Percentiles rank a stretch among this genome's conserved stretches.
Conservation (phyloP, 2,113 vertebrate species). For the Marmota monax region DNA sequence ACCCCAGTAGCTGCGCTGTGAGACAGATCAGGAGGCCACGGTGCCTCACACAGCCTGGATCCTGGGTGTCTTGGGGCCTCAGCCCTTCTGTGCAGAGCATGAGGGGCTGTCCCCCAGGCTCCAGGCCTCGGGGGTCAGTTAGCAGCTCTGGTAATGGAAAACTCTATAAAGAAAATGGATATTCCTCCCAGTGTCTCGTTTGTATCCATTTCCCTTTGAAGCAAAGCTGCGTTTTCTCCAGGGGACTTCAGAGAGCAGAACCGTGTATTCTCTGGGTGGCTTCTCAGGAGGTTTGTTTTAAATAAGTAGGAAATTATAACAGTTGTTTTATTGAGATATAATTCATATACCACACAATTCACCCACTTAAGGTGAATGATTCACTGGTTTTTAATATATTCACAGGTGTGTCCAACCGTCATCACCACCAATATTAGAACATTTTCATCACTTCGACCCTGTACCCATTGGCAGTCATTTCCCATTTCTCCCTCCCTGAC, state of each 20-base stretch:
- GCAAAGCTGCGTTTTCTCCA: background rate
- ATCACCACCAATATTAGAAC: background rate
- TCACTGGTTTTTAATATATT: background rate
- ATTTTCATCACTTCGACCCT: background rate
- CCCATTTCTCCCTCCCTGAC: rapidly evolving
- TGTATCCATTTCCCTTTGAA: constrained; percentile 35
- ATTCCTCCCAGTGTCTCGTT: background rate
- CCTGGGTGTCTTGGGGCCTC: background rate
- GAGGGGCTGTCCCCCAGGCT: background rate
- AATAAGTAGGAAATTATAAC: background rate
- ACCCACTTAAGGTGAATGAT: background rate
- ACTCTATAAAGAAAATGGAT: background rate
- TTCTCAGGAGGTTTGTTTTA: constrained; percentile 10
- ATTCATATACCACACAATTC: background rate
- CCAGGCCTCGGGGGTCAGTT: background rate
- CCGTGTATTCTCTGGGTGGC: background rate
- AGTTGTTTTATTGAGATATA: background rate
- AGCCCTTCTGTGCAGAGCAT: background rate
- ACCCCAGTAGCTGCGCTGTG: background rate
- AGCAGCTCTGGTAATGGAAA: background rate
- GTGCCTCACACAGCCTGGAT: rapidly evolving
- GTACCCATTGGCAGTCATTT: background rate
- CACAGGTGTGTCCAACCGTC: background rate
- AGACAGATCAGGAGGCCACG: background rate
- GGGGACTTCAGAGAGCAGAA: background rate